Conservation (phyloP, 2,888 invertebrate genomes). For the Altica lythri region DNA sequence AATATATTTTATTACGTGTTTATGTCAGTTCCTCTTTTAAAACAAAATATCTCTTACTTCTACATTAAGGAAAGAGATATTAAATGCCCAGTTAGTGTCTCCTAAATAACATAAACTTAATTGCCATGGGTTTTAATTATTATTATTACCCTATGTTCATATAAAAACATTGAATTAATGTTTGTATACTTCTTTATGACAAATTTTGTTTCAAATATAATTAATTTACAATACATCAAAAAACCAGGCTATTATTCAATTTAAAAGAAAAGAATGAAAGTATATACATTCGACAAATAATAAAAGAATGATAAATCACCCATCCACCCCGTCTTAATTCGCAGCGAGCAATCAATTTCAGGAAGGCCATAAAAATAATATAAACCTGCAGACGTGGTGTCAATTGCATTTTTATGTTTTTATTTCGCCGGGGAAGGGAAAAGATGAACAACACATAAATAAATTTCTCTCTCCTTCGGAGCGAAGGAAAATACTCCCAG, state of each 20-base stretch:
- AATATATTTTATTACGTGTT: slow-evolving; percentile 11
- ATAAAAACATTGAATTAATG: no score
- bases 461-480: slow-evolving; percentile 46
- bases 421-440: slow-evolving; percentile 47
- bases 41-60: no score
- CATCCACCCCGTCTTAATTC: slow-evolving; percentile 49
- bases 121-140: no score
- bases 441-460: slow-evolving; percentile 52
- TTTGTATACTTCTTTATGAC: no score
- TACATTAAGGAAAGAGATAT: no score
- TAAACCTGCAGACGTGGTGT: slow-evolving; percentile 57
- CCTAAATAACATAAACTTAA: no score
- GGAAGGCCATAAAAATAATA: slow-evolving; percentile 54
- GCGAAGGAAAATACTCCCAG: slow-evolving; percentile 43
- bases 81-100: no score
- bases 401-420: slow-evolving; percentile 58
- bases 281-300: slow-evolving; percentile 47
- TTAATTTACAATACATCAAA: no score
- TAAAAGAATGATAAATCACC: slow-evolving; percentile 52
- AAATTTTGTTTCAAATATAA: no score
- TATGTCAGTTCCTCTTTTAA: neutral
- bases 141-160: no score
- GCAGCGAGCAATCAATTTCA: slow-evolving; percentile 51
- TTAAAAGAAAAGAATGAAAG: neutral
- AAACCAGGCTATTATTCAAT: neutral